Evolutionary conservation across 2,797 vertebrate species (phyloP), one percentile per base, ranked within the genome.

Genomic region (Antennarius maculatus): DNA sequence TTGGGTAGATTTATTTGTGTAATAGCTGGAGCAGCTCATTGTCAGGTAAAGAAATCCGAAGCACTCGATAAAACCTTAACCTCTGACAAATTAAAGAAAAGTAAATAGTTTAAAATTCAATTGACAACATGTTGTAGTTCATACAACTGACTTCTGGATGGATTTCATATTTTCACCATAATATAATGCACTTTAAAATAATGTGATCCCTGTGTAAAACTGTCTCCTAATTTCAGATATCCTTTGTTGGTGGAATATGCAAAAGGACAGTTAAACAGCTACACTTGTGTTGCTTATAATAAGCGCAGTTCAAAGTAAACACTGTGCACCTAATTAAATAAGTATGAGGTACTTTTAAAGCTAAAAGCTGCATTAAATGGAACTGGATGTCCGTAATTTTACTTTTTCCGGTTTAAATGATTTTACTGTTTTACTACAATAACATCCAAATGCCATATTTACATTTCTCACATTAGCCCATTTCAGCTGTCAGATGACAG

Each of bases 371-470:
- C 63, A 68, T 61, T 29, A 67, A 68, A n/a, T 12, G 15, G 18
- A 81, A 59, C 64, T 63, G 64, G 31, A 63, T 66, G 71, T 86
- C 74, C 70, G 72, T 23, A 68, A 28, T 60, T 83, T 70, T 56
- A 17, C 15, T 3, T 45, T 66, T 42, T 51, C 14, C 42, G 6
- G 14, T 15, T 43, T 15, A 43, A 14, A 43, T 15, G 6, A 43
- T 43, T 14, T 43, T 43, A 43, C 63, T 67, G 45, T 72, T 77
- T 66, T 56, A 1, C 23, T 28, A 34, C 57, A 29, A 28, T 47
- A 62, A 61, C 17, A 60, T 69, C 66, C 47, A 50, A 27, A 52
- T 45, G 37, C 34, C 61, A 54, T 47, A 17, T 64, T 67, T 72
- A 67, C 12, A 10, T 47, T 67, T 29, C n/a, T 58, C 52, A 49